A percentile compares a stretch with the other conserved stretches of the same genome.
These are phyloP conservation scores for Phyllotis vaccarum DNA, from an alignment of 2,797 vertebrate species.

Conservation along the genomic window DNA sequence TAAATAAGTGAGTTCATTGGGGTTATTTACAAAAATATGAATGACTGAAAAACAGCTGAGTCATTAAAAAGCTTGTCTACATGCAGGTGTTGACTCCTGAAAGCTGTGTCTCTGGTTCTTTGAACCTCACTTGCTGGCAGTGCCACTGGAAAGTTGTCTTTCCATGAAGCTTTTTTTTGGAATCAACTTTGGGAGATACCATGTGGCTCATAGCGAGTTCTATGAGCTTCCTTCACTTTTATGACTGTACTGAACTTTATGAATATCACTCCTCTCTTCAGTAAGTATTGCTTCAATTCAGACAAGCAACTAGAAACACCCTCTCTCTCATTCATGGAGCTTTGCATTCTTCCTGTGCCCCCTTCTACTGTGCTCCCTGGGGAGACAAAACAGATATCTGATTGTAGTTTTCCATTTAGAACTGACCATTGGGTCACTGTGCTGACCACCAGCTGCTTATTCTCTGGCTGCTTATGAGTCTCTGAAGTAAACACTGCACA, in stretches of 20 bases:
- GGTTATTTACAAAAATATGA: background rate
- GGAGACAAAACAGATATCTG: background rate
- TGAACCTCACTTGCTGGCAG: background rate
- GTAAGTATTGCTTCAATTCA: background rate
- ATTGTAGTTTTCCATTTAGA: background rate
- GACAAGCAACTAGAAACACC: background rate
- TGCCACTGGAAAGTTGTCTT: background rate
- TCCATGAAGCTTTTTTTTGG: too few relatives aligned
- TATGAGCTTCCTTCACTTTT: background rate
- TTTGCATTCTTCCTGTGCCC: background rate
- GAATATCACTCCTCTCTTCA: background rate
- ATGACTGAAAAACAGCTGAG: too few relatives aligned
- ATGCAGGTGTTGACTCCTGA: background rate
- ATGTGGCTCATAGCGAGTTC: background rate
- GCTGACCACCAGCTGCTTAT: background rate
- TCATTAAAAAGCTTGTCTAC: background rate
- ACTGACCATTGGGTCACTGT: background rate
- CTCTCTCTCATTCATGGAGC: background rate
- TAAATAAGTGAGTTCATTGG: background rate
- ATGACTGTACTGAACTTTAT: background rate
- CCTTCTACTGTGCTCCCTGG: background rate
- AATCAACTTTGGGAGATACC: background rate
- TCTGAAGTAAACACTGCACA: background rate
- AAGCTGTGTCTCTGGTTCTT: too few relatives aligned
- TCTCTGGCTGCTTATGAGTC: background rate